A percentile compares a stretch with the other conserved stretches of the same genome.
phyloP scores from a whole-genome alignment of 1,140 invertebrate genomes.

The Gonioctena quinquepunctata region DNA sequence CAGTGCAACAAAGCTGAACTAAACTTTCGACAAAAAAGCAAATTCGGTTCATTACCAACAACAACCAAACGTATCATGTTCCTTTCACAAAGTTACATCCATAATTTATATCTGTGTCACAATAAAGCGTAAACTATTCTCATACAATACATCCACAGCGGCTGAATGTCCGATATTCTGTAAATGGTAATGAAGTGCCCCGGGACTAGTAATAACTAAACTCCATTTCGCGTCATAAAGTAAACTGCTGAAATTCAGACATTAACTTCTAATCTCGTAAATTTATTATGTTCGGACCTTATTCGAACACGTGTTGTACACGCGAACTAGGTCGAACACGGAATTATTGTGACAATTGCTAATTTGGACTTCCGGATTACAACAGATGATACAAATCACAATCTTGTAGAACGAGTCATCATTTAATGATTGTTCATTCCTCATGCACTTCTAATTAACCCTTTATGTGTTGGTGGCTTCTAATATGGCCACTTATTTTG shows the following conservation, averaged over 20 bases:
- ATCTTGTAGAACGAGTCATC: too few species aligned
- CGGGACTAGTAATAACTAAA: conserved; percentile 1
- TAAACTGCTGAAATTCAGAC: conserved; percentile 17
- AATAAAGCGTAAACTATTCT: not conserved
- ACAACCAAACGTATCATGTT: not conserved
- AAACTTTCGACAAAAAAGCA: too few species aligned
- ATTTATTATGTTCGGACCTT: conserved; percentile 6
- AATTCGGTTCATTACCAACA: too few species aligned
- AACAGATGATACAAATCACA: too few species aligned
- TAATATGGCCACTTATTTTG: too few species aligned
- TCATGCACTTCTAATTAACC: too few species aligned
- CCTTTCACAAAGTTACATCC: not conserved
- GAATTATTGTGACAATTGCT: not conserved
- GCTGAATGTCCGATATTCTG: not conserved
- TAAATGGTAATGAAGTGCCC: conserved; percentile 5
- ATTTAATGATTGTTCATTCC: too few species aligned
- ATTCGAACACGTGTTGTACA: not conserved
- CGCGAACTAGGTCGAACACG: not conserved
- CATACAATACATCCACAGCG: not conserved
- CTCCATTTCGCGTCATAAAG: conserved; percentile 15
- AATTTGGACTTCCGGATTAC: too few species aligned
- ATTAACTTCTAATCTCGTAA: conserved; percentile 17
- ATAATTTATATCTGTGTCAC: not conserved
- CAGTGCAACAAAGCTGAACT: too few species aligned
- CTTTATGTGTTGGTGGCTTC: too few species aligned